Conservation (phyloP, 2,113 vertebrate species). For the Oreochromis aureus region DNA sequence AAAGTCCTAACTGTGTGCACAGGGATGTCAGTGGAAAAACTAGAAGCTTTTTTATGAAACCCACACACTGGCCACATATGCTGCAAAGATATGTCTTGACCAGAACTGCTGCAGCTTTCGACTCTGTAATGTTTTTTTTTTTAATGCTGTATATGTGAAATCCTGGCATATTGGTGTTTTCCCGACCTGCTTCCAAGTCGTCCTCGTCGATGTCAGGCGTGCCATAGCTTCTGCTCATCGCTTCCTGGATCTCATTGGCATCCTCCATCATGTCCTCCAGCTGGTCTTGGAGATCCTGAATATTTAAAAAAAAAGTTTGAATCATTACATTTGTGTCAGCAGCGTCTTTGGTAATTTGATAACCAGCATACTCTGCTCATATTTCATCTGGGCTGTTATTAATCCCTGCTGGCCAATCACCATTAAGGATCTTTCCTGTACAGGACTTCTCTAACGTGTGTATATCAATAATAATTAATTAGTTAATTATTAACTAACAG, state of each 20-base stretch:
- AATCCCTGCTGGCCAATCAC: not conserved
- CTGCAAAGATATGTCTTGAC: not conserved
- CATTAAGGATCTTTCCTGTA: not conserved
- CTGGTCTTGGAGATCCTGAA: conserved; percentile 91
- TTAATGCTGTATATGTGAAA: not conserved
- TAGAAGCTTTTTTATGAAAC: not conserved
- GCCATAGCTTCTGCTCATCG: conserved; percentile 90
- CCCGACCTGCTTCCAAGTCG: conserved; percentile 91
- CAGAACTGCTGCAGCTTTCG: not conserved
- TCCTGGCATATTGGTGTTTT: accelerated
- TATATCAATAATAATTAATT: not conserved
- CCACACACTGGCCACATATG: not conserved
- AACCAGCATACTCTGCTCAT: not conserved
- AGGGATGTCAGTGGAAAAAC: not conserved
- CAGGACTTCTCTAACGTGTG: not conserved
- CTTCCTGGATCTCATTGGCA: conserved; percentile 91
- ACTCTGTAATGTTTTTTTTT: not conserved
- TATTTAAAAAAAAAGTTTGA: accelerated
- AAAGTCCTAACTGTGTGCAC: not conserved
- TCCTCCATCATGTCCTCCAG: conserved; percentile 99
- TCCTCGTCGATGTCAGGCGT: conserved; percentile 94
- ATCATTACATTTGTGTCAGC: not conserved
- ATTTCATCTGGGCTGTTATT: not conserved
- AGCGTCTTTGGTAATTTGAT: not conserved
- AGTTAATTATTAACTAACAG: not conserved